Conservation (phyloP, 23 tunicate species). For the Ciona savignyi region DNA sequence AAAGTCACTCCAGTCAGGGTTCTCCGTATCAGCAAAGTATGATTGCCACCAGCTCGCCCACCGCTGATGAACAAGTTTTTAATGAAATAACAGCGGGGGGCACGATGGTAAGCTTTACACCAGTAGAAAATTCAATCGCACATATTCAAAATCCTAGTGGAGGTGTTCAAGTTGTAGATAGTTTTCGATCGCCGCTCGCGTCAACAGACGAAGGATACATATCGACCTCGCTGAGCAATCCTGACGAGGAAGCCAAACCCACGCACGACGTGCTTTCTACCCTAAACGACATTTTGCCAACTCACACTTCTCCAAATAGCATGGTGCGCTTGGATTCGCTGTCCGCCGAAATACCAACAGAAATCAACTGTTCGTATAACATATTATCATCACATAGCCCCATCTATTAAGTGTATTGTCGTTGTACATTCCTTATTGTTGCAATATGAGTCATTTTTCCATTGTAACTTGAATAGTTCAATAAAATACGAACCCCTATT, state of each 20-base stretch:
- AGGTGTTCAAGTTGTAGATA: background rate
- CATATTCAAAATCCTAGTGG: background rate
- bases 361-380: background rate
- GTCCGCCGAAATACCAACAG: background rate
- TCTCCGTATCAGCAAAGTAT: background rate
- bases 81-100: background rate
- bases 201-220: slow-evolving; percentile 18
- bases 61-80: background rate
- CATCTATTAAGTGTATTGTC: background rate
- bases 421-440: no score
- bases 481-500: no score
- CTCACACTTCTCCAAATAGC: background rate
- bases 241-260: slow-evolving; percentile 1
- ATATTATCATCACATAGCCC: background rate
- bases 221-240: slow-evolving; percentile 18
- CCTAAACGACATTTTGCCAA: background rate
- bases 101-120: background rate
- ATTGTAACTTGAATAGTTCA: no score
- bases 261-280: background rate
- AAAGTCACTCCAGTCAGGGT: background rate
- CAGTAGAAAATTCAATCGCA: background rate
- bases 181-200: background rate
- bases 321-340: background rate
- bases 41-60: background rate
- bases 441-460: no score